Percentiles rank a stretch among this genome's conserved stretches.
phyloP scores from a whole-genome alignment of 1,140 invertebrate species.

The Pogonomyrmex californicus region DNA sequence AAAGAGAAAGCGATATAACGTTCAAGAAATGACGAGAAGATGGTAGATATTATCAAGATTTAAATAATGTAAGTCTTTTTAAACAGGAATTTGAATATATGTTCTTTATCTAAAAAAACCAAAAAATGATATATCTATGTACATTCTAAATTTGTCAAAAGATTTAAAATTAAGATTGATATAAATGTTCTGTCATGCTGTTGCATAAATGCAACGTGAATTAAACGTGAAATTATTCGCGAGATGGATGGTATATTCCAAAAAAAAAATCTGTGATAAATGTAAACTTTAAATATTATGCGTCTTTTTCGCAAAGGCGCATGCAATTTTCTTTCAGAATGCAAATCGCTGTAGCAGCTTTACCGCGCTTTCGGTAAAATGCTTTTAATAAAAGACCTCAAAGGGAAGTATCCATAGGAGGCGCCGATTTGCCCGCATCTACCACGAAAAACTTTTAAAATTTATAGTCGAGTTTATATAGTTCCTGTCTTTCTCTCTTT shows the following conservation, averaged over 20 bases:
- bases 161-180: not conserved
- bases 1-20: not conserved
- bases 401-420: not conserved
- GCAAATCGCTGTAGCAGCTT: slow-evolving; percentile 16
- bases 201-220: not conserved
- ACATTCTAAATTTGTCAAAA: not conserved
- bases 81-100: no score
- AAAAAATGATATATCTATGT: no score
- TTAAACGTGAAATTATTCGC: not conserved
- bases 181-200: not conserved
- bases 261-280: not conserved
- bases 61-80: not conserved
- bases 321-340: slow-evolving; percentile 15
- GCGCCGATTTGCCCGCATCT: slow-evolving; percentile 38
- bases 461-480: slow-evolving; percentile 39
- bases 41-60: not conserved
- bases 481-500: not conserved
- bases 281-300: slow-evolving; percentile 3
- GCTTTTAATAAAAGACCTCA: slow-evolving; percentile 40
- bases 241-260: not conserved
- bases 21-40: not conserved
- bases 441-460: slow-evolving; percentile 46
- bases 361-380: slow-evolving; percentile 15
- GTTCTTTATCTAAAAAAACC: no score
- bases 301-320: not conserved